Evolutionary conservation across 2,797 vertebrate genomes (phyloP).

Genomic region (Propithecus deckenii): DNA sequence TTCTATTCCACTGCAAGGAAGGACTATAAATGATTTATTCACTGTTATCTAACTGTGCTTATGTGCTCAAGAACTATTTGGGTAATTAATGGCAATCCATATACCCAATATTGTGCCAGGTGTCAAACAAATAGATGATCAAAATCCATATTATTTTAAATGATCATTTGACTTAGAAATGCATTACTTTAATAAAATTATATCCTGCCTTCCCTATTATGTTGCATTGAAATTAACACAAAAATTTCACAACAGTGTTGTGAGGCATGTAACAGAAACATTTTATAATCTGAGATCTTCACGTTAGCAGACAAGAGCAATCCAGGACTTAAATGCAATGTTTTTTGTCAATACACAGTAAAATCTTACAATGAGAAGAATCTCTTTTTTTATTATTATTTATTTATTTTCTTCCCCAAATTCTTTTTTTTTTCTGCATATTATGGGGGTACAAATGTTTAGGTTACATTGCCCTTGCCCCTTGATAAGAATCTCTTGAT

Average conservation of each 20-base stretch:
- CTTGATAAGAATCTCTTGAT: background rate
- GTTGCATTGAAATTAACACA: background rate
- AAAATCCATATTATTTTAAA: background rate
- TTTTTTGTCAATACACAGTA: background rate
- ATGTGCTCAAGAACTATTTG: background rate
- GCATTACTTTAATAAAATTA: background rate
- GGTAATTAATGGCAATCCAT: background rate
- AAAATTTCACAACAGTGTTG: background rate
- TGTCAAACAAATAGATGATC: background rate
- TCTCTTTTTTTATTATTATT: background rate
- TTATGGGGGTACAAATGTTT: too few species aligned
- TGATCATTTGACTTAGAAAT: background rate
- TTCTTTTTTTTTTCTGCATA: too few species aligned
- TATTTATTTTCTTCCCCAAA: too few species aligned
- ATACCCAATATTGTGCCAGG: background rate
- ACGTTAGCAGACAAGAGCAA: background rate
- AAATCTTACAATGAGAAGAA: background rate
- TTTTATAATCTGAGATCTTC: background rate
- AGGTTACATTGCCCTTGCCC: too few species aligned
- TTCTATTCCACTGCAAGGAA: background rate
- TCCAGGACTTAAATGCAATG: background rate
- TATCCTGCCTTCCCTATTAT: background rate
- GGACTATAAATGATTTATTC: background rate
- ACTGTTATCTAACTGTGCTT: background rate
- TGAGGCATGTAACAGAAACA: background rate